Percentiles rank a stretch among this genome's conserved stretches.
Evolutionary conservation across 1,140 invertebrate species (phyloP).

Genomic region (Drosophila grimshawi): DNA sequence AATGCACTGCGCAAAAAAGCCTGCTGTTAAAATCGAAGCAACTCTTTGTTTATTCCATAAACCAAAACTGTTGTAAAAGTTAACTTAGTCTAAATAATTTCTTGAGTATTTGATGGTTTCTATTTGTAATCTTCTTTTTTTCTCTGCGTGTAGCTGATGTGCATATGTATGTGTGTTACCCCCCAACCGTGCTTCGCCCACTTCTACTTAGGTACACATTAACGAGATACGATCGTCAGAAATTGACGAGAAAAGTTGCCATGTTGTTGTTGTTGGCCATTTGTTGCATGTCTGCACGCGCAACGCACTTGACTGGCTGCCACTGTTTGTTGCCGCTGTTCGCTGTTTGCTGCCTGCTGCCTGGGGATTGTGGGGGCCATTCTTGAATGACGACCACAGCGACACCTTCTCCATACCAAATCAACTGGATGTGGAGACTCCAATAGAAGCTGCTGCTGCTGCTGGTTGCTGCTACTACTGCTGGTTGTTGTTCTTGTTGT

Average conservation of each 20-base stretch:
- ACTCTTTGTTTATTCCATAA: too few species aligned
- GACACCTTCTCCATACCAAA: constrained; percentile 63
- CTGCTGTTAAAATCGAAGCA: background rate
- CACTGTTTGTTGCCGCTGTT: constrained; percentile 14
- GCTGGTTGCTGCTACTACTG: background rate
- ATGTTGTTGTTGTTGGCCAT: constrained; percentile 17
- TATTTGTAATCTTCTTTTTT: background rate
- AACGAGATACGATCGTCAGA: constrained; percentile 54
- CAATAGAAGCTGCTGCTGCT: constrained; percentile 58
- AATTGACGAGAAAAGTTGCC: constrained; percentile 47
- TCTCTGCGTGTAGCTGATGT: background rate
- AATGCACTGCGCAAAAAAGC: background rate
- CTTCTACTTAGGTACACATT: constrained; percentile 35
- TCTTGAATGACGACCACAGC: constrained; percentile 57
- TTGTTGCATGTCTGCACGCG: constrained; percentile 65
- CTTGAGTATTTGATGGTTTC: too few species aligned
- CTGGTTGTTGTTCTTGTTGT: background rate
- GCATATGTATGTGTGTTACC: background rate
- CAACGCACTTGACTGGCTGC: constrained; percentile 38
- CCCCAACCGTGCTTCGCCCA: background rate
- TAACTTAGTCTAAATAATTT: too few species aligned
- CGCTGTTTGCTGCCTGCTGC: constrained; percentile 19
- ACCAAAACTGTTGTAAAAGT: too few species aligned
- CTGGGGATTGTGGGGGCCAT: constrained; percentile 17
- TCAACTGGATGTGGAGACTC: constrained; percentile 36